These are phyloP conservation scores for Hofmannophila pseudospretella DNA, from an alignment of 2,888 invertebrate genomes.

Conservation along the genomic window DNA sequence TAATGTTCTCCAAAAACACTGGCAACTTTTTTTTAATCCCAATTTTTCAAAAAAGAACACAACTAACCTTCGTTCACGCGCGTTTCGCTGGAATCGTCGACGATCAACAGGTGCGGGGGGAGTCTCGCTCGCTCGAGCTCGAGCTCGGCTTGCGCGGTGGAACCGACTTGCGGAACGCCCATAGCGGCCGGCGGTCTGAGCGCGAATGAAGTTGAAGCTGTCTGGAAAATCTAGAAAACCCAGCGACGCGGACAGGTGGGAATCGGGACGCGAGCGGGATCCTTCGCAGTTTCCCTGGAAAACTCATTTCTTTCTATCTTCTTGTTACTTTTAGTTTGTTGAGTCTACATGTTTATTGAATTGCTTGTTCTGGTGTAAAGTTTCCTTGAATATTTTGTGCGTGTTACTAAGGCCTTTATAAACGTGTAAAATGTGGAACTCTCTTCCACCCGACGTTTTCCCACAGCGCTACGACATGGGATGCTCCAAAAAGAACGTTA, in stretches of 20 bases:
- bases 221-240: constrained; percentile 2
- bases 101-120: constrained; percentile 71
- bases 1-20: too few relatives aligned
- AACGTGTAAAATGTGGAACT: too few relatives aligned
- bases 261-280: neutral
- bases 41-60: constrained; percentile 1
- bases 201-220: constrained; percentile 70
- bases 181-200: constrained; percentile 67
- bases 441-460: too few relatives aligned
- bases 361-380: too few relatives aligned
- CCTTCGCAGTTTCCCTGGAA: too few relatives aligned
- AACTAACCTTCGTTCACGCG: constrained; percentile 60
- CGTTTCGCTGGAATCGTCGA: constrained; percentile 65
- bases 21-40: neutral
- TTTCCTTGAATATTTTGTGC: too few relatives aligned
- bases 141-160: constrained; percentile 53
- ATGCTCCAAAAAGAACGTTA: too few relatives aligned
- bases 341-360: too few relatives aligned
- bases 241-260: neutral
- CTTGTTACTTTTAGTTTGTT: too few relatives aligned
- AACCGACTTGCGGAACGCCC: constrained; percentile 59
- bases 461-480: too few relatives aligned
- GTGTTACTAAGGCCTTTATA: too few relatives aligned
- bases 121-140: constrained; percentile 49
- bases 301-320: too few relatives aligned